These are phyloP conservation scores for Drosophila kambysellisi DNA, from an alignment of 2,888 invertebrate species.

Conservation along the genomic window DNA sequence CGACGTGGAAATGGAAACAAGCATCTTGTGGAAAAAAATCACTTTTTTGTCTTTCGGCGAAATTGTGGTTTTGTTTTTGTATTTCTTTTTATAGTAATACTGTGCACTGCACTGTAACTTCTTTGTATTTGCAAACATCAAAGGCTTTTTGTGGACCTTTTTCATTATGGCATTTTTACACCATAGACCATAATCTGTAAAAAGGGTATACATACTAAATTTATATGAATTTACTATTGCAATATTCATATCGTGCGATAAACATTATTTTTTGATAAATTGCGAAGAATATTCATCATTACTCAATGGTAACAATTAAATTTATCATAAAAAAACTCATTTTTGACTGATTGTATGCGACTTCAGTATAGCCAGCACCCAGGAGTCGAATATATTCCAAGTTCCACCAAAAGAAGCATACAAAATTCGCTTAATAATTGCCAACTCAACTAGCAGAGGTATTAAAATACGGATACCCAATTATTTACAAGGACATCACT, in stretches of 20 bases:
- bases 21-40: slow-evolving; percentile 50
- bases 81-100: slow-evolving; percentile 58
- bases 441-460: background rate
- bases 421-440: background rate
- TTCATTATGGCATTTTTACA: slow-evolving; percentile 60
- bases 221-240: slow-evolving; percentile 2
- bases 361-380: background rate
- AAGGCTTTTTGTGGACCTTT: slow-evolving; percentile 66
- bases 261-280: background rate
- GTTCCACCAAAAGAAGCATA: background rate
- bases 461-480: background rate
- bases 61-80: slow-evolving; percentile 63
- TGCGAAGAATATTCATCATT: background rate
- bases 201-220: slow-evolving; percentile 24
- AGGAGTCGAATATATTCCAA: background rate
- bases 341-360: background rate
- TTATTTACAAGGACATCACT: background rate
- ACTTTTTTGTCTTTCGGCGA: slow-evolving; percentile 65
- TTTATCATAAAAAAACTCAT: no score
- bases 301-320: background rate
- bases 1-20: slow-evolving; percentile 41
- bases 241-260: background rate
- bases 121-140: slow-evolving; percentile 75
- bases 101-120: slow-evolving; percentile 51
- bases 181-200: slow-evolving; percentile 25